Evolutionary conservation across 2,888 invertebrate genomes (phyloP).

Genomic region (Gymnoscelis rufifasciata): DNA sequence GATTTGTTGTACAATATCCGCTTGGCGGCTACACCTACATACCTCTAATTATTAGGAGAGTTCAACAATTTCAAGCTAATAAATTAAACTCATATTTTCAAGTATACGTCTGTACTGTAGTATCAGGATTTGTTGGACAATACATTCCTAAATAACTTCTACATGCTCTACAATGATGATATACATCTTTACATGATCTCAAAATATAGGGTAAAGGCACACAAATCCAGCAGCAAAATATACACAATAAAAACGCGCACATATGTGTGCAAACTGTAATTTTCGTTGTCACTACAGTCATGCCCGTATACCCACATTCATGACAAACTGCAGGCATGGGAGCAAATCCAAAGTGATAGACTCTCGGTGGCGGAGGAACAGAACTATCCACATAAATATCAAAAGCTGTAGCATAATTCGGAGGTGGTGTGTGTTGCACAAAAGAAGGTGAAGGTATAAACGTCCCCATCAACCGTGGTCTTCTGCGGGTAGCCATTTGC

Average conservation of each 20-base stretch:
- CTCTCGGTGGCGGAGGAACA: conserved; percentile 48
- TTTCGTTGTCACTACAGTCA: conserved; percentile 53
- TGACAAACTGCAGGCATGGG: conserved; percentile 59
- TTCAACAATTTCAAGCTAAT: background rate
- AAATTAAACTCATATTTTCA: conserved; percentile 5
- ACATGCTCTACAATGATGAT: conserved; percentile 69
- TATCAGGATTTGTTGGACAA: conserved; percentile 59
- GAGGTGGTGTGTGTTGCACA: conserved; percentile 63
- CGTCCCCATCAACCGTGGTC: conserved; percentile 65
- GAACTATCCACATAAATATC: conserved; percentile 64
- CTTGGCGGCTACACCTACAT: no score
- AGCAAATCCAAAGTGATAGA: conserved; percentile 55
- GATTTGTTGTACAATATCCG: no score
- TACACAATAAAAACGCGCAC: conserved; percentile 57
- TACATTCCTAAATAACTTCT: conserved; percentile 64
- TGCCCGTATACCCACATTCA: conserved; percentile 61
- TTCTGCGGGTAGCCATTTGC: conserved; percentile 54
- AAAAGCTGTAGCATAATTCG: conserved; percentile 65
- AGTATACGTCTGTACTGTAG: conserved; percentile 6
- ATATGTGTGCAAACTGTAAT: conserved; percentile 65
- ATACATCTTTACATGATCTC: conserved; percentile 69
- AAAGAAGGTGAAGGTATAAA: conserved; percentile 70
- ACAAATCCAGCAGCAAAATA: conserved; percentile 71
- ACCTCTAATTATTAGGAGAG: no score
- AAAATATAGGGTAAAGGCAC: conserved; percentile 64